Base-by-base conservation (phyloP, 2,888 invertebrate genomes). In the Lottia gigantea region DNA sequence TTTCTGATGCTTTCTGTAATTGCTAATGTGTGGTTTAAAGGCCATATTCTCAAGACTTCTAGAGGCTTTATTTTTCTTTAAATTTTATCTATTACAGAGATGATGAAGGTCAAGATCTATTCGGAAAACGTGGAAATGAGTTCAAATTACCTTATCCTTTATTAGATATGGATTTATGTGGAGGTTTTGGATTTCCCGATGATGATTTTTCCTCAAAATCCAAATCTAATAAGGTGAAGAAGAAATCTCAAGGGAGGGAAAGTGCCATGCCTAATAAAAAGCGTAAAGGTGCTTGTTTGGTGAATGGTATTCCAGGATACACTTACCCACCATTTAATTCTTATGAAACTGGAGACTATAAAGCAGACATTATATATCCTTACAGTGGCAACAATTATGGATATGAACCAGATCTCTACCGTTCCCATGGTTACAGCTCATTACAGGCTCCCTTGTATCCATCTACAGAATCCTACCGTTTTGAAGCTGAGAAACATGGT, bases 71-170 rank as follows among this genome's bases (percentile, higher is more conserved):
- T n/a, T n/a, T n/a, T n/a, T n/a, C n/a, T n/a, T n/a, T n/a, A n/a
- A n/a, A n/a, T n/a, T 68, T 55, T 71, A 67, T 64, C 40, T 69
- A 19, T 79, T 80, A 12, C 80, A 97, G 96, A 92, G 98, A 99
- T 88, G 99, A 99, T 90, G 99, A 99, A 91, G 99, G 99, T 15
- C 92, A 96, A 77, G 98, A 98, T 90, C 91, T 99, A 74, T 91
- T 98, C 66, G 98, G 98, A 47, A 99, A 99, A 89, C 92, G 99
- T 78, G 98, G 98, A 8, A 97, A 97, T 95, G 98, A 98, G 90
- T 98, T 98, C 90, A 98, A 98, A 92, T 96, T 96, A 70, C 97
- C 97, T 88, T 98, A 98, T 90, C 91, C 98, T 92, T 68, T 93
- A 93, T 68, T 94, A 67, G 85, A 88, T 81, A 82, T 88, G 62